Evolutionary conservation across 2,113 vertebrate species (phyloP), one percentile per base, ranked within the genome.

Genomic region (Siniperca knerii): DNA sequence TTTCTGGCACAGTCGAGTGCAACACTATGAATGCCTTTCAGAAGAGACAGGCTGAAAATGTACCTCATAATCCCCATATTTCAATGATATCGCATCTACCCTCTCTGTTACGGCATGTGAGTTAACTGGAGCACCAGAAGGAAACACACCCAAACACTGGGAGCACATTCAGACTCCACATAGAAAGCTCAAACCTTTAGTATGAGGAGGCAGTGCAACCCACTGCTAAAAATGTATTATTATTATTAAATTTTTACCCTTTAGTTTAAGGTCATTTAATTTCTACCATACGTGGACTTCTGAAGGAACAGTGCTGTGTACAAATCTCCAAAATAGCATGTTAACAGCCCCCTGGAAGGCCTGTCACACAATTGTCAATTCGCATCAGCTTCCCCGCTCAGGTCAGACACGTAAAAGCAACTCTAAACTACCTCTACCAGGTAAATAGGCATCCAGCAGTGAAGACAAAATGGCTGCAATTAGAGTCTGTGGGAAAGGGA

Each of bases 381-480:
- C 52, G 68, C 54, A 42, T n/a, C 70, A 44, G 67, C 58, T 11
- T 50, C 29, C 20, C 29, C 0, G 10, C 58, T 66, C 37, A 48
- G 58, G 55, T 58, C 50, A 83, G 48, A 70, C 50, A 72, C 0
- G 1, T 46, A 44, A 87, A 79, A 71, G 35, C 46, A 67, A 18
- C 67, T 68, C 66, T 7, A 60, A 86, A 70, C 73, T 52, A 58
- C 70, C 29, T 79, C 60, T 20, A 33, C 33, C 84, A 68, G 76
- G 62, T 84, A 62, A 86, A 79, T 35, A 25, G 65, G 67, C 35
- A 15, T 29, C 55, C 52, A 46, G 69, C 64, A 23, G 69, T 8
- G 80, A 76, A 33, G 55, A 69, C 50, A 57, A 76, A 79, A 85
- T 82, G n/a, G 61, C 79, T 77, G 74, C 58, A 84, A 82, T 87